phyloP scores from a whole-genome alignment of 1,140 invertebrate species.

The Trichomalopsis sarcophagae region DNA sequence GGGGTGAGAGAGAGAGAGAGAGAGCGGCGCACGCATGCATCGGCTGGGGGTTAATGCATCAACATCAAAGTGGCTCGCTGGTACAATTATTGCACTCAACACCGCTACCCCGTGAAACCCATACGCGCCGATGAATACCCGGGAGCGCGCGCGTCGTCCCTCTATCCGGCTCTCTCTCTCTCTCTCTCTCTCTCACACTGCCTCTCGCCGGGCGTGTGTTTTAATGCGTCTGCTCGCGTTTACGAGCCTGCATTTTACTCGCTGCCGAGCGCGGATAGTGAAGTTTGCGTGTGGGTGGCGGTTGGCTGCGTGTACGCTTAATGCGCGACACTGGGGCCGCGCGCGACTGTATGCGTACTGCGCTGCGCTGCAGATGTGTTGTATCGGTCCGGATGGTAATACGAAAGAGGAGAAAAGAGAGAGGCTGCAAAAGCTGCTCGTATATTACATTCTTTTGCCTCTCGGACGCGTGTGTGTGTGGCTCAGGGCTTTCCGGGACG shows the following conservation, averaged over 20 bases:
- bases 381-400: background rate
- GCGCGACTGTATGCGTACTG: too few species aligned
- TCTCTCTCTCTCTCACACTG: background rate
- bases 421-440: background rate
- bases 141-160: background rate
- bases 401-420: background rate
- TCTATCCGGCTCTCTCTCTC: conserved; percentile 16
- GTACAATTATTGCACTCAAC: conserved; percentile 68
- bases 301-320: background rate
- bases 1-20: background rate
- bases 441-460: conserved; percentile 19
- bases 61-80: conserved; percentile 67
- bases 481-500: background rate
- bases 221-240: conserved; percentile 25
- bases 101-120: conserved; percentile 48
- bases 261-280: background rate
- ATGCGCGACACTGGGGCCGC: background rate
- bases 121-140: conserved; percentile 21
- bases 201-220: background rate
- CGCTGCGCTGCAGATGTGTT: background rate
- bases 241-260: conserved; percentile 10
- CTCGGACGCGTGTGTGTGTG: background rate
- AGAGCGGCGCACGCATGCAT: background rate
- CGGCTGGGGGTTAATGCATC: conserved; percentile 65
- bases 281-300: background rate